These are phyloP conservation scores for Geococcyx californianus DNA, from an alignment of 2,113 vertebrate species.

Conservation along the genomic window DNA sequence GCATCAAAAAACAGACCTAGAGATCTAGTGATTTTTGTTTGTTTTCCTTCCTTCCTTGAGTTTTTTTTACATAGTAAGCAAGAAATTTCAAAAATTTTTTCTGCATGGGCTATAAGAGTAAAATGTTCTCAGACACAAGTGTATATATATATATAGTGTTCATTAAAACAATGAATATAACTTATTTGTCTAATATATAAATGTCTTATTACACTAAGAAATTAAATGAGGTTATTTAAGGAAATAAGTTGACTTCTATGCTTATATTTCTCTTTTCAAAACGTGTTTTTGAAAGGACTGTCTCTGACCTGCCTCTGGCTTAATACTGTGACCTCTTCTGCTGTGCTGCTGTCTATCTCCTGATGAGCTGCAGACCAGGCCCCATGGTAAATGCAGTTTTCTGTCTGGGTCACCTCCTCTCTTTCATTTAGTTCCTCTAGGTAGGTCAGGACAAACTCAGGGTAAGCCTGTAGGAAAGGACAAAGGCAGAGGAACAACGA, in stretches of 20 bases:
- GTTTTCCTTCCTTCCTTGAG: not conserved
- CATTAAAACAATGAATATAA: not conserved
- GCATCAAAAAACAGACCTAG: not conserved
- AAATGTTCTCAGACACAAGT: not conserved
- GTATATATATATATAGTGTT: not conserved
- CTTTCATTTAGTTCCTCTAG: conserved; percentile 74
- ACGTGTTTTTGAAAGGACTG: conserved; percentile 34
- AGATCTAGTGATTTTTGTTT: not conserved
- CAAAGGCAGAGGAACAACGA: conserved; percentile 41
- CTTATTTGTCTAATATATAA: not conserved
- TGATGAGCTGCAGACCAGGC: conserved; percentile 58
- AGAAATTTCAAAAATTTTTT: not conserved
- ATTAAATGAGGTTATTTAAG: not conserved
- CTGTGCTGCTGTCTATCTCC: conserved; percentile 48
- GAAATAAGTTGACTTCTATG: not conserved
- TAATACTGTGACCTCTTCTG: conserved; percentile 69
- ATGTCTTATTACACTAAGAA: not conserved
- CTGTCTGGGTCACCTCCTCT: conserved; percentile 72
- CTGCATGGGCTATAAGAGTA: not conserved
- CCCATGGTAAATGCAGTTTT: conserved; percentile 48
- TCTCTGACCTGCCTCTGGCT: conserved; percentile 69
- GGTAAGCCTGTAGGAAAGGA: conserved; percentile 73
- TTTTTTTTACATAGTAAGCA: not conserved
- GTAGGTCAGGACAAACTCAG: conserved; percentile 80
- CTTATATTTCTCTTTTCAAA: conserved; percentile 52